A percentile compares a stretch with the other conserved stretches of the same genome.
phyloP scores from a whole-genome alignment of 2,113 vertebrate genomes.

The Gymnocephalus cernua region DNA sequence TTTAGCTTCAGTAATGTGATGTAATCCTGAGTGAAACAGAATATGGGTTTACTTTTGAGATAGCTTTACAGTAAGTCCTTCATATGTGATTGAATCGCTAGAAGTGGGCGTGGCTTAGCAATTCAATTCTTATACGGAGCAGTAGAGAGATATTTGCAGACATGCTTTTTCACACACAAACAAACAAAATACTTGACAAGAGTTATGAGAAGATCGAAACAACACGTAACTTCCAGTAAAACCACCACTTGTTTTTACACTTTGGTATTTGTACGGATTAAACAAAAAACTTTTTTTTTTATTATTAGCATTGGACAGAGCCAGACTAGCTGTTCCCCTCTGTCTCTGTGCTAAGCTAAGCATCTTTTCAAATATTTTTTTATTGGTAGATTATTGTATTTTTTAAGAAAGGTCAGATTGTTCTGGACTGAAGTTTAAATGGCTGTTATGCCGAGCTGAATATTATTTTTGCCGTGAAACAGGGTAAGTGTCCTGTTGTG shows the following conservation, averaged over 20 bases:
- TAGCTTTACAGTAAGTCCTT: background rate
- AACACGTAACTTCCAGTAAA: no score
- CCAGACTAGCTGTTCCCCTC: no score
- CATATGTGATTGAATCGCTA: background rate
- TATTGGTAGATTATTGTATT: background rate
- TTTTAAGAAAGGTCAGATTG: background rate
- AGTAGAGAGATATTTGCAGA: no score
- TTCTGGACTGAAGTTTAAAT: background rate
- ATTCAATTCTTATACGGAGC: background rate
- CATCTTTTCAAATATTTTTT: background rate
- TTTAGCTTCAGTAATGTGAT: background rate
- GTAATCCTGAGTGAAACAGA: background rate
- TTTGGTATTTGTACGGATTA: no score
- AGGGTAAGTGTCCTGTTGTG: conserved; percentile 10
- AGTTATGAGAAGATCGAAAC: no score
- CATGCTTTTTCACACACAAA: no score
- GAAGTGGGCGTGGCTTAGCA: background rate
- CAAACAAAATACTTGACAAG: no score
- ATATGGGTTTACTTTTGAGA: background rate
- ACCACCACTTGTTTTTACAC: no score
- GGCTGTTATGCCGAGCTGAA: conserved; percentile 11
- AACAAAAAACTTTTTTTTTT: no score
- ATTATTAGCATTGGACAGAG: no score
- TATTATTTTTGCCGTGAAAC: conserved; percentile 24
- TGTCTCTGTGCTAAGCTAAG: no score